Evolutionary conservation across 2,797 vertebrate genomes (phyloP), one percentile per base, ranked within the genome.

Genomic region (Echiichthys vipera): DNA sequence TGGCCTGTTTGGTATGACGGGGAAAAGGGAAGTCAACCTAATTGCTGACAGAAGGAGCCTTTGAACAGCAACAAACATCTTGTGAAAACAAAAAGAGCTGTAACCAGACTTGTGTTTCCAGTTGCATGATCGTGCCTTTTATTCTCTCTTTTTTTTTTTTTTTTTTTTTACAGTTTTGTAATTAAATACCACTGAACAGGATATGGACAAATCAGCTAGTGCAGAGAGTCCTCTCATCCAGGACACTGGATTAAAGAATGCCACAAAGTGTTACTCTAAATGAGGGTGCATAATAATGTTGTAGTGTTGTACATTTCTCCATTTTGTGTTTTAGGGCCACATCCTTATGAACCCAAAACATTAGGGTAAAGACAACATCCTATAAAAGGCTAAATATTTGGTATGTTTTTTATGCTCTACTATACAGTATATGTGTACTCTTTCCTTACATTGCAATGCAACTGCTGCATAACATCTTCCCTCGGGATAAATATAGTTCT

Each of bases 31-130:
- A 56, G 78, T 73, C 27, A 3, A 71, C 34, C 63, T 88, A 89
- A 88, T 81, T 88, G 83, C 78, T 84, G 83, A 89, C 89, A 89
- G 89, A 69, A 73, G 79, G 72, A 77, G 73, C 30, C 63, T 81
- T 64, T 70, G 58, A 81, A 58, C 61, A 50, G 68, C 64, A 81
- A 78, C 66, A 89, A 87, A 78, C 71, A 79, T 69, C 57, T 61
- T 58, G 59, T 30, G 67, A 78, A 78, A 87, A 78, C 36, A 72
- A 65, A 64, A 74, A 57, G 32, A 64, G 65, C 63, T 72, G 47
- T 59, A 56, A 55, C 30, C 53, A 68, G 42, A 73, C 14, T 34
- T 6, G 7, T 30, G 27, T 70, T 62, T 56, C 15, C 11, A 42
- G 7, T 51, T 71, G 32, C 42, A 66, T 54, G 54, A 63, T 7